Base-by-base conservation (phyloP, 1,140 invertebrate genomes). In the Macrobrachium rosenbergii region DNA sequence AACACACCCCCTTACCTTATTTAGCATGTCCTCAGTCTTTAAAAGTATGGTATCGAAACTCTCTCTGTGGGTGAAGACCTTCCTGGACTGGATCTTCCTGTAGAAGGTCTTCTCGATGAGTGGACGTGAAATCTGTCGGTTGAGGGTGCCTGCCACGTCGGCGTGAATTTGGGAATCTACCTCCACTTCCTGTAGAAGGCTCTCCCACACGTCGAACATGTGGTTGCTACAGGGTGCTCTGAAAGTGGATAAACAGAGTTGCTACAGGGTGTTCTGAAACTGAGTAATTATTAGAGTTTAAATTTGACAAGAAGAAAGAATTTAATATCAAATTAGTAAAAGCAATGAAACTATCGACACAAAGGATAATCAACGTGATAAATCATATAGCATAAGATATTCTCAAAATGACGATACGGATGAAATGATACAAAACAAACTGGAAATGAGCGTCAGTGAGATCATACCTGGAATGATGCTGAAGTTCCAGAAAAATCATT, bases 151-250 rank as follows among this genome's bases (percentile, higher is more conserved):
- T 16, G 97, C 95, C 21, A 98, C 95, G 91, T 98, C 97, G 90
- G 95, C 94, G 92, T 98, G 96, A 82, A 96, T 95, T 91, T 97
- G 95, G 8, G 97, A 97, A 92, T 99, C 97, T 28, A 96, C 95
- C 92, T 99, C 97, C 62, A 98, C 96, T 92, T 98, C 97, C 91
- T 98, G 96, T 52, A 98, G 94, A 59, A 99, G 93, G 75, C 95
- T 95, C 92, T 98, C 97, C 98, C 98, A 99, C 79, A 96, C 95
- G 91, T 97, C 95, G 91, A 97, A 97, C 90, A 98, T 94, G 21
- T 95, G 95, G 89, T 95, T 96, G 14, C 95, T 94, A 90, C 95
- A 96, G 90, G 94, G 93, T 76, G 95, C 95, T 91, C 96, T 90
- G 89, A 3, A 83, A 84, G 21, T 2, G n/a, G 28, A 64, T 2